These are phyloP conservation scores for Capromys pilorides DNA, from an alignment of 2,797 vertebrate genomes.

Conservation along the genomic window DNA sequence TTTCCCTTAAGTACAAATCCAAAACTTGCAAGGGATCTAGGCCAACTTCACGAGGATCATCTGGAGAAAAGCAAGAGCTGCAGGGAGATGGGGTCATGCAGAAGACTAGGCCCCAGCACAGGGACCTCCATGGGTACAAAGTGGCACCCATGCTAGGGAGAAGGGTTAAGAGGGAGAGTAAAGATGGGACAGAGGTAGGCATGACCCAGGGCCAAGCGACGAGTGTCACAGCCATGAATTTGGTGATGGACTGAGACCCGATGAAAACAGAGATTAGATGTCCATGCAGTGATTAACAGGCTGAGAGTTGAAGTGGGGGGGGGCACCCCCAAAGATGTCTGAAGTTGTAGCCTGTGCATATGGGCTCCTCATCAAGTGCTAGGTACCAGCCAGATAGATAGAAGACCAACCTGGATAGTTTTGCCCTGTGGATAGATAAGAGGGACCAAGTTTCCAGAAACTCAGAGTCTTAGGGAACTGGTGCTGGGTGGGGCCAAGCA, in stretches of 20 bases:
- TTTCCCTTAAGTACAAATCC: not conserved
- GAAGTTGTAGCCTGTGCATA: not conserved
- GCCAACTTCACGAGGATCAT: not conserved
- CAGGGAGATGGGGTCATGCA: not conserved
- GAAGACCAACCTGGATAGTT: not conserved
- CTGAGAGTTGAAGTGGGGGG: not conserved
- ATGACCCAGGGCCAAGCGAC: not conserved
- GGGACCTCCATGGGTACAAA: not conserved
- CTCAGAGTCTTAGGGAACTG: not conserved
- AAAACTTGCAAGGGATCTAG: not conserved
- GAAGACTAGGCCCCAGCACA: not conserved
- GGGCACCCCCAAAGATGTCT: not conserved
- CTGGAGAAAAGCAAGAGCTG: accelerated
- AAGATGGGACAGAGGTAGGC: not conserved
- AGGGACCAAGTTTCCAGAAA: not conserved
- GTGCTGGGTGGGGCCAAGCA: not conserved
- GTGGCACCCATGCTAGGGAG: not conserved
- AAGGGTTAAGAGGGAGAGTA: not conserved
- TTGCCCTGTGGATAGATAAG: not conserved
- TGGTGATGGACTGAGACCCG: not conserved
- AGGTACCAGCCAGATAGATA: no score
- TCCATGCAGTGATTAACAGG: not conserved
- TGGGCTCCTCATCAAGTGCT: not conserved
- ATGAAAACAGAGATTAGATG: not conserved
- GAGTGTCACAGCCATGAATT: not conserved